These are phyloP conservation scores for Plusia festucae DNA, from an alignment of 2,888 invertebrate genomes.

Conservation along the genomic window DNA sequence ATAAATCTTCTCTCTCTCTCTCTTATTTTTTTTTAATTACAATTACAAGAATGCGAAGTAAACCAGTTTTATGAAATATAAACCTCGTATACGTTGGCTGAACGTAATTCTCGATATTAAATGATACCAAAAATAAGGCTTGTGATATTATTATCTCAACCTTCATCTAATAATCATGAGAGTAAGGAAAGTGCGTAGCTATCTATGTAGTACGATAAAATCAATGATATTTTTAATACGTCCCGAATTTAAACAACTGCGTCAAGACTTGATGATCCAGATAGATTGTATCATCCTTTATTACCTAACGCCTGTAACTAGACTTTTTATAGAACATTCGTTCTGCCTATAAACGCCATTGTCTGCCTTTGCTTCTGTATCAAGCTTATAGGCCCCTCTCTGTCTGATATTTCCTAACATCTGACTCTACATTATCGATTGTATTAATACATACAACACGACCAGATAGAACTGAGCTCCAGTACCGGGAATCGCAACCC, in stretches of 20 bases:
- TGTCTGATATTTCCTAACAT: constrained; percentile 85
- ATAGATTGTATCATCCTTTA: background rate
- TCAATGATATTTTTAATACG: background rate
- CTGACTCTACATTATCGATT: constrained; percentile 87
- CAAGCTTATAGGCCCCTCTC: constrained; percentile 74
- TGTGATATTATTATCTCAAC: background rate
- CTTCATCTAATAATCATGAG: too few species aligned
- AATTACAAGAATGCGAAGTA: background rate
- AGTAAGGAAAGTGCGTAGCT: too few species aligned
- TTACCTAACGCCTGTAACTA: constrained; percentile 15
- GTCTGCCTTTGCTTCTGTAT: constrained; percentile 65
- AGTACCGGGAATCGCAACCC: constrained; percentile 67
- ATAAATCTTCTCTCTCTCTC: too few species aligned
- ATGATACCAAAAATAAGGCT: background rate
- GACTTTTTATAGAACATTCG: constrained; percentile 25
- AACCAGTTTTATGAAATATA: background rate
- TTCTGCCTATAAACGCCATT: constrained; percentile 46
- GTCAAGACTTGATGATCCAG: background rate
- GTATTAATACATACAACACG: constrained; percentile 76
- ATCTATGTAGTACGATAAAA: background rate
- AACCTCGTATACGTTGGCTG: too few species aligned
- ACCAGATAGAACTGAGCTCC: constrained; percentile 68
- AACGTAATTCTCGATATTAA: background rate
- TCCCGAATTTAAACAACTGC: background rate
- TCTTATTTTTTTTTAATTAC: too few species aligned